Base-by-base conservation (phyloP, 2,888 invertebrate species). In the Synanthedon formicaeformis region DNA sequence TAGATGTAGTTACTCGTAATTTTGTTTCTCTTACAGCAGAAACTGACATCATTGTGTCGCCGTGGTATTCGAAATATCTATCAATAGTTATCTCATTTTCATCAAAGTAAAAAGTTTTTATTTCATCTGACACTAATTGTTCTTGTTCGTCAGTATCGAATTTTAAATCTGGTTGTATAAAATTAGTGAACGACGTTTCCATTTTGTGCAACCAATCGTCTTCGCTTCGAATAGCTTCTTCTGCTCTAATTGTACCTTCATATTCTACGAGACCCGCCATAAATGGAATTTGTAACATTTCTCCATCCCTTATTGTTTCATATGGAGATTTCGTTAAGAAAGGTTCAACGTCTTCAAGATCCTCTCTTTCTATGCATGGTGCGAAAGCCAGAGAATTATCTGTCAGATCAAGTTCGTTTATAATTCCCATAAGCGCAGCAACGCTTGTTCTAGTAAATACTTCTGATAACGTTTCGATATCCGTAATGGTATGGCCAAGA, bases 331-430 rank as follows among this genome's bases (percentile, higher is more conserved):
- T 75, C 4, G 60, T 55, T 54, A 86, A 59, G 51, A 86, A 78
- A 8, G 79, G 69, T 45, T 66, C 65, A 1, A 60, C 66, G 6
- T 57, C 62, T 50, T 64, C 65, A 50, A 80, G 62, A 23, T 61
- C 58, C 40, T 64, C 59, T 51, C 58, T 77, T 63, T 86, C 86
- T n/a, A 86, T 34, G 55, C 87, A 86, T 14, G 87, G 86, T 40
- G 83, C 73, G 65, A 86, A 86, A 11, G 81, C 78, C 45, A 84
- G 57, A 2, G 84, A 72, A 54, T 84, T 84, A 50, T 86, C 76
- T 4, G 75, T 80, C 11, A 83, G 59, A 52, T 81, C 78, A 6
- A 85, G 69, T 51, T 81, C 78, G 53, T 80, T 84, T 14, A 86
- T 81, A 16, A 73, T 69, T 11, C 71, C 75, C 81, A 83, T 83